These are phyloP conservation scores for Rhinogobio ventralis DNA, from an alignment of 2,797 vertebrate genomes.

Conservation along the genomic window DNA sequence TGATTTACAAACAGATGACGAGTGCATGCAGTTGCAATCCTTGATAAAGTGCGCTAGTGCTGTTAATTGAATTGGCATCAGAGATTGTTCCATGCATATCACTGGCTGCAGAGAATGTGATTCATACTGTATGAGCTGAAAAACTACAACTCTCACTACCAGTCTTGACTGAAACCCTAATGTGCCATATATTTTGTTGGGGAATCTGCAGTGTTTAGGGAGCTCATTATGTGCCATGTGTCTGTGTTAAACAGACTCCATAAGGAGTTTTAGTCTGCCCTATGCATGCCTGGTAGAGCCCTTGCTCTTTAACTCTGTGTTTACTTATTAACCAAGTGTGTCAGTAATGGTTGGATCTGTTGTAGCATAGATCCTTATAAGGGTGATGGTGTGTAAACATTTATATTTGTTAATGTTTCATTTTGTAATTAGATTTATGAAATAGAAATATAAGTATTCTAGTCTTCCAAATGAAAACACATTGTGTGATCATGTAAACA, in stretches of 20 bases:
- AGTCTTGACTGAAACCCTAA: slow-evolving; percentile 2
- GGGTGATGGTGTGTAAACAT: slow-evolving; percentile 34
- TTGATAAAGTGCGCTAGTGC: not conserved
- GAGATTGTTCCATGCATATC: slow-evolving; percentile 7
- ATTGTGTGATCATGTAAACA: slow-evolving; percentile 49
- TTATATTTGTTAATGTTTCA: slow-evolving; percentile 18
- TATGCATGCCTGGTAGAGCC: slow-evolving; percentile 58
- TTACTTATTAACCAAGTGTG: slow-evolving; percentile 50
- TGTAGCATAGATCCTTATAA: slow-evolving; percentile 54
- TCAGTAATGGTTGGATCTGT: slow-evolving; percentile 53
- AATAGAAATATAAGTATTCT: slow-evolving; percentile 47
- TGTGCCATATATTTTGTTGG: slow-evolving; percentile 20
- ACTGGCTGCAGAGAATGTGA: slow-evolving; percentile 21
- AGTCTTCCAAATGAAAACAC: slow-evolving; percentile 58
- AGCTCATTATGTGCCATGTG: slow-evolving; percentile 34
- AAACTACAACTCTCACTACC: slow-evolving; percentile 2
- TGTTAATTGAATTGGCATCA: not conserved
- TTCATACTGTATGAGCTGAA: not conserved
- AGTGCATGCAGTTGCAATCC: not conserved
- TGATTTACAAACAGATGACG: not conserved
- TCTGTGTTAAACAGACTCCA: slow-evolving; percentile 44
- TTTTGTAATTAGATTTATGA: slow-evolving; percentile 52
- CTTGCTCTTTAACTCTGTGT: slow-evolving; percentile 53
- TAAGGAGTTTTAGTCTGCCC: slow-evolving; percentile 38
- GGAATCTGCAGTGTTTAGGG: slow-evolving; percentile 42